A percentile compares a stretch with the other conserved stretches of the same genome.
Conservation (phyloP, 1,140 invertebrate species). For the Drosophila tani region DNA sequence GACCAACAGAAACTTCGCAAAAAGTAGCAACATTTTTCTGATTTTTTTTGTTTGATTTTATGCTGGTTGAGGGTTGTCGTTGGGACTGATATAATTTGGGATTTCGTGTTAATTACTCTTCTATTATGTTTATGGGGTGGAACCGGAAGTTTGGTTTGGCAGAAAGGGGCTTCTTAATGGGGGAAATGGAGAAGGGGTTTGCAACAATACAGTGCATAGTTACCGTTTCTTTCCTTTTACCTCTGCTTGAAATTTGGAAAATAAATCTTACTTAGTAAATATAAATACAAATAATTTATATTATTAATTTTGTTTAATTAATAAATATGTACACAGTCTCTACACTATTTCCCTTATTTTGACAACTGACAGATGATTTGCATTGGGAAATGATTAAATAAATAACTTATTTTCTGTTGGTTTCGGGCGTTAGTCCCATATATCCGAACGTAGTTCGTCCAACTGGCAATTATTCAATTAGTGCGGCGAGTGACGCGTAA, state of each 20-base stretch:
- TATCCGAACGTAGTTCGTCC: conserved; percentile 22
- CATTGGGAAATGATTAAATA: background rate
- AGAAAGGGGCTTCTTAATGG: conserved; percentile 17
- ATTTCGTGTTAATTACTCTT: conserved; percentile 82
- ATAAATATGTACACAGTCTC: background rate
- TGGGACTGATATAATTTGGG: conserved; percentile 78
- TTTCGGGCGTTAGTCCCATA: background rate
- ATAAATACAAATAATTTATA: too few relatives aligned
- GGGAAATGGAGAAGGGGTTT: conserved; percentile 14
- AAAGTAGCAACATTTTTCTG: conserved; percentile 52
- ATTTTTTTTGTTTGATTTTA: conserved; percentile 32
- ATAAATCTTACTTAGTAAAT: too few relatives aligned
- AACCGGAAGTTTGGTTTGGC: conserved; percentile 44
- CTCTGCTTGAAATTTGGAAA: too few relatives aligned
- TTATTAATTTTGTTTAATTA: background rate
- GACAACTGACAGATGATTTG: background rate
- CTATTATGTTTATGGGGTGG: conserved; percentile 65
- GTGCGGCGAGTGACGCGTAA: conserved; percentile 66
- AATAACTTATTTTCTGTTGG: background rate
- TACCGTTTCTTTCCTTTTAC: background rate
- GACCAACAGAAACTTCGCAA: conserved; percentile 49
- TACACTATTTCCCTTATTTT: background rate
- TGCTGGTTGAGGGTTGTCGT: conserved; percentile 51
- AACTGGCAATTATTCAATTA: conserved; percentile 75
- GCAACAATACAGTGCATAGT: conserved; percentile 10